phyloP scores from a whole-genome alignment of 2,888 invertebrate species.

The Itoplectis maculator region DNA sequence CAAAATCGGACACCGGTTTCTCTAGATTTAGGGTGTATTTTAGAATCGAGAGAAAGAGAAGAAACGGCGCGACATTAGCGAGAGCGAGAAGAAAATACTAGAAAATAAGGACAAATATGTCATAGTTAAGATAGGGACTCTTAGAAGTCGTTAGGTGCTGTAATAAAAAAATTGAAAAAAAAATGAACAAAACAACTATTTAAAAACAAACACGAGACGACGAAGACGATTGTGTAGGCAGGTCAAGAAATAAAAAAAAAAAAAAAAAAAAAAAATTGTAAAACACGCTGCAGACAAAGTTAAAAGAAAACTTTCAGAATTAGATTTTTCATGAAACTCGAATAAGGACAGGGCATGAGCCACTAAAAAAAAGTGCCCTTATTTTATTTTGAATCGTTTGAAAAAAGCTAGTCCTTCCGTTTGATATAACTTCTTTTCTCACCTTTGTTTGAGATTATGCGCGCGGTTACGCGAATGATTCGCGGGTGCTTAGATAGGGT shows the following conservation, averaged over 20 bases:
- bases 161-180: conserved; percentile 86
- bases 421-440: conserved; percentile 76
- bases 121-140: conserved; percentile 82
- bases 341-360: conserved; percentile 83
- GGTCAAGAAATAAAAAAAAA: conserved; percentile 86
- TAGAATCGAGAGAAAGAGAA: conserved; percentile 50
- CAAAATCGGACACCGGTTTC: conserved; percentile 34
- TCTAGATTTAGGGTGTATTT: conserved; percentile 46
- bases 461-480: conserved; percentile 31
- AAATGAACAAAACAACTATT: conserved; percentile 84
- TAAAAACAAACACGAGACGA: conserved; percentile 64
- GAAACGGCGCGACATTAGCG: conserved; percentile 38
- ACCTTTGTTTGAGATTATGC: conserved; percentile 46
- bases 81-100: conserved; percentile 48
- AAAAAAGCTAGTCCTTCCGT: conserved; percentile 80
- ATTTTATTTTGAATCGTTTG: conserved; percentile 83
- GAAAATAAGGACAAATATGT: conserved; percentile 86
- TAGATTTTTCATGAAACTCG: conserved; percentile 87
- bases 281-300: conserved; percentile 85
- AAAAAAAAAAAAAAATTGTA: conserved; percentile 86
- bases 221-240: conserved; percentile 81
- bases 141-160: conserved; percentile 86
- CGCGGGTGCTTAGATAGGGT: conserved; percentile 80
- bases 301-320: conserved; percentile 87
- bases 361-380: conserved; percentile 83